Base-by-base conservation (phyloP, 2,797 vertebrate species). In the Spea hammondii region DNA sequence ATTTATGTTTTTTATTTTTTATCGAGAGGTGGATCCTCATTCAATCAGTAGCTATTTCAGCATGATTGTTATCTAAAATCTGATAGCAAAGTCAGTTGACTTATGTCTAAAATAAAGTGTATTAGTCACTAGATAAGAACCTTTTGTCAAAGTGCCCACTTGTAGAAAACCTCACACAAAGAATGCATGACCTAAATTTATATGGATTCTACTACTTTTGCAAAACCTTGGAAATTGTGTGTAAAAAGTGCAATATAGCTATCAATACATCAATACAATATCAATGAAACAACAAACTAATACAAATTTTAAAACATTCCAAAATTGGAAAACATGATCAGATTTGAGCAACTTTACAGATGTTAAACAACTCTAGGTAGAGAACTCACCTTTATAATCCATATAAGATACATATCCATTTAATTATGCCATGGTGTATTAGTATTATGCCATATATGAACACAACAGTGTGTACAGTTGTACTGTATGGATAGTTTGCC, bases 81-180 rank as follows among this genome's bases (percentile, higher is more conserved):
- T 81, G 79, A 82, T 82, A 82, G 70, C 49, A 77, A 77, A 73
- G 74, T 32, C 70, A 11, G 55, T 70, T 64, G 73, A 73, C 74
- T 81, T 82, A 57, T 72, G 74, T 82, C 53, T 59, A 73, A 77
- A 77, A 82, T 81, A 82, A 82, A 77, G 70, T 75, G 77, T 82
- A 77, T 70, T 70, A 82, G 70, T 8, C 74, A 68, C 65, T 48
- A 77, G 75, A 81, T 81, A 82, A 82, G 75, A 72, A 73, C 74
- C 70, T 77, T 32, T 82, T 82, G 72, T 65, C 69, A 57, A 77
- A 82, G 73, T 73, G 70, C 64, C 79, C 79, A 73, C 79, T 82
- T 77, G 65, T 82, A 77, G 77, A 77, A 76, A 77, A 72, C 45
- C 13, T 12, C 64, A 81, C 64, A 76, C 54, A 68, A 57, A 68